Conservation (phyloP, 2,113 vertebrate species). For the zebrafish (Danio rerio) region DNA sequence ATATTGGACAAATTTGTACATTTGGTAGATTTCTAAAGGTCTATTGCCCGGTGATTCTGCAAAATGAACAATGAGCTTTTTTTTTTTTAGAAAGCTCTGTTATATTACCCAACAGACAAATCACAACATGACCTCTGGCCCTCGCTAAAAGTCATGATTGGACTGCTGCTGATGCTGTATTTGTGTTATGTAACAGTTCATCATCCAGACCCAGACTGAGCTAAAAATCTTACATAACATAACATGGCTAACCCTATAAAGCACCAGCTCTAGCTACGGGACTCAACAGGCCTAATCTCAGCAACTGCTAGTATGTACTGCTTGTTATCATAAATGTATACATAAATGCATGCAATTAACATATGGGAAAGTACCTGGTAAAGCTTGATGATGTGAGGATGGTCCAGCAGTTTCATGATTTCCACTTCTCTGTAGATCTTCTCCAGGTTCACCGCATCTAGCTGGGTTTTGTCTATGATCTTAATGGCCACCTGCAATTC, state of each 20-base stretch:
- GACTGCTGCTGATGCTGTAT: conserved; percentile 23
- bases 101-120: background rate
- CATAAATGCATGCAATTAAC: too few relatives aligned
- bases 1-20: background rate
- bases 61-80: background rate
- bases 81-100: background rate
- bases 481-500: conserved; percentile 92
- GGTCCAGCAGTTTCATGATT: conserved; percentile 98
- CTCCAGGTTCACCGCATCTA: conserved; percentile 95
- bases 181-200: conserved; percentile 65
- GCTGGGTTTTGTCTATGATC: conserved; percentile 97
- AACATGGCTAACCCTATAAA: conserved; percentile 30
- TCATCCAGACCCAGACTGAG: conserved; percentile 50
- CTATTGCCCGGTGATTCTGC: background rate
- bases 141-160: background rate
- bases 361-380: conserved; percentile 83
- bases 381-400: conserved; percentile 97
- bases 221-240: conserved; percentile 68
- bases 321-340: background rate
- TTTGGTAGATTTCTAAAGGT: background rate
- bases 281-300: background rate
- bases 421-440: conserved; percentile 98
- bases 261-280: conserved; percentile 15
- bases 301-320: background rate
- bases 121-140: background rate